A percentile compares a stretch with the other conserved stretches of the same genome.
Conservation (phyloP, 2,113 vertebrate genomes). For the Malurus cyaneus region DNA sequence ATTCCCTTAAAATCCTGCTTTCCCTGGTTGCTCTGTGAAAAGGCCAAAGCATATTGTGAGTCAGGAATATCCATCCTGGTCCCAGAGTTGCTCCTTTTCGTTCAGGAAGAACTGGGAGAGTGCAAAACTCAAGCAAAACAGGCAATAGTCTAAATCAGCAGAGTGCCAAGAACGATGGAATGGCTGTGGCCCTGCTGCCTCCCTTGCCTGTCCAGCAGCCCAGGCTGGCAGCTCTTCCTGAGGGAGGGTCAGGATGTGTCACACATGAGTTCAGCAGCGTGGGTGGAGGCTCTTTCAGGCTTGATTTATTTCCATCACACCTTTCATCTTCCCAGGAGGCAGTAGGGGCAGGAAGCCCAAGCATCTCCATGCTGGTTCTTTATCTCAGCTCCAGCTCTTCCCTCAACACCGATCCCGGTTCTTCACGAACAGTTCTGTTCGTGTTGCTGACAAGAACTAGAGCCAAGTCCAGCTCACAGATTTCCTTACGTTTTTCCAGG, state of each 20-base stretch:
- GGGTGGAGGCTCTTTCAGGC: conserved; percentile 25
- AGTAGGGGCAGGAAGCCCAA: background rate
- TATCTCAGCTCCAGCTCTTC: background rate
- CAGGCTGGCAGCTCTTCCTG: conserved; percentile 22
- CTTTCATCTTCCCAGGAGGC: background rate
- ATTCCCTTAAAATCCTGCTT: conserved; percentile 2
- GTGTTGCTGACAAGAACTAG: background rate
- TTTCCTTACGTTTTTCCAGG: background rate
- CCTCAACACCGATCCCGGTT: background rate
- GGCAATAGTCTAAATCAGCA: background rate
- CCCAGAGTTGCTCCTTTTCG: background rate
- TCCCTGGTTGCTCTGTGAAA: background rate
- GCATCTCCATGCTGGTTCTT: background rate
- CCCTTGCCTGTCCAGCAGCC: background rate
- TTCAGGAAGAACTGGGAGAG: background rate
- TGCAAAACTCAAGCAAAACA: background rate
- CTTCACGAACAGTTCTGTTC: background rate
- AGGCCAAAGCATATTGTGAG: background rate
- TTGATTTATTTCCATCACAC: conserved; percentile 19
- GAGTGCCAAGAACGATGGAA: background rate
- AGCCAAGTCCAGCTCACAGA: background rate
- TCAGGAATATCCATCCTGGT: background rate
- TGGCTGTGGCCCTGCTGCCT: background rate
- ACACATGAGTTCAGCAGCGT: background rate
- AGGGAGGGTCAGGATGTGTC: conserved; percentile 24